Evolutionary conservation across 2,888 invertebrate species (phyloP).

Genomic region (Stegophylla sp.): DNA sequence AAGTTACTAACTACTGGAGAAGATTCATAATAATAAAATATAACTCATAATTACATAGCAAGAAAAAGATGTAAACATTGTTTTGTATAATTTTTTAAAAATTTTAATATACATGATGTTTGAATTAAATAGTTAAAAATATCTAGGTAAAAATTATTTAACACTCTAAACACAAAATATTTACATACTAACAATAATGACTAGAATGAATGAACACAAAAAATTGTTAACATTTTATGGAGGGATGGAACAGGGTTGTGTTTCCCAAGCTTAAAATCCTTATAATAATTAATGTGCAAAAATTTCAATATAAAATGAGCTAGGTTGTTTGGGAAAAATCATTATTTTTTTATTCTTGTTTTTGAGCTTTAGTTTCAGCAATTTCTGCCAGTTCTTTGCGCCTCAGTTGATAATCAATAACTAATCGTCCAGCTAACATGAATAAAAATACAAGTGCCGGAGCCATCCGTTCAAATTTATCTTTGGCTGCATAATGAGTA

Average conservation of each 20-base stretch:
- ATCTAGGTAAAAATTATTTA: conserved; percentile 12
- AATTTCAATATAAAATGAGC: conserved; percentile 42
- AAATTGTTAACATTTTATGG: conserved; percentile 29
- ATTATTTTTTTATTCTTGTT: conserved; percentile 67
- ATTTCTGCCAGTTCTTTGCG: conserved; percentile 66
- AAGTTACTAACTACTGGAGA: conserved; percentile 82
- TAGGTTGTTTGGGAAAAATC: conserved; percentile 30
- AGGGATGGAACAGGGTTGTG: conserved; percentile 42
- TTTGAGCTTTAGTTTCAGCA: conserved; percentile 67
- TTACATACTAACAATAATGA: conserved; percentile 53
- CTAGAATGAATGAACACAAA: conserved; percentile 56
- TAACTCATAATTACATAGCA: not conserved
- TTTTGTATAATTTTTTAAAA: conserved; percentile 41
- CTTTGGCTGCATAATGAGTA: conserved; percentile 90
- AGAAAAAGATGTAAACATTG: conserved; percentile 23
- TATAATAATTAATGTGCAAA: conserved; percentile 50
- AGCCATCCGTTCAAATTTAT: conserved; percentile 88
- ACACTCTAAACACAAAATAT: conserved; percentile 48
- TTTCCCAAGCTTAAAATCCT: conserved; percentile 35
- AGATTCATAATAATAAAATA: conserved; percentile 67
- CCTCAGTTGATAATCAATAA: conserved; percentile 77
- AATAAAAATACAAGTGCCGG: conserved; percentile 87
- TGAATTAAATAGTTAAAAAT: conserved; percentile 36
- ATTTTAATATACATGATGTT: conserved; percentile 33
- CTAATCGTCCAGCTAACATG: conserved; percentile 86